Evolutionary conservation across 2,113 vertebrate species (phyloP).

Genomic region (Pelecanoides urinatrix): DNA sequence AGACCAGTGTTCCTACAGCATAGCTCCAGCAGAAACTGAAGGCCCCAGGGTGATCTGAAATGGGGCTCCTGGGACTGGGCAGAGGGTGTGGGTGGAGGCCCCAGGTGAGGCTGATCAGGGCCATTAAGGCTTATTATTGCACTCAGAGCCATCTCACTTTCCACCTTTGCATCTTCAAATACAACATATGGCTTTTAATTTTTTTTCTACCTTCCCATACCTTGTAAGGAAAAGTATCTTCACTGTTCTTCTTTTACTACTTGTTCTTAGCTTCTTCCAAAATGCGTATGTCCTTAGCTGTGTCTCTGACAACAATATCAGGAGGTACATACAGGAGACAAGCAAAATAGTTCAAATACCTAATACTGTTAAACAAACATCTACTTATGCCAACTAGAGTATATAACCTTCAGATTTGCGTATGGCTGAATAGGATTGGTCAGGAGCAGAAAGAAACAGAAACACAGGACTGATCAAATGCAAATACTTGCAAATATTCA

Average conservation of each 20-base stretch:
- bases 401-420: slow-evolving; percentile 2
- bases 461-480: slow-evolving; percentile 40
- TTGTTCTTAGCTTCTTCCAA: not conserved
- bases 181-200: not conserved
- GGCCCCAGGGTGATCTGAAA: not conserved
- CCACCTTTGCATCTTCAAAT: not conserved
- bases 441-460: slow-evolving; percentile 32
- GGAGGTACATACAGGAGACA: not conserved
- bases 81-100: not conserved
- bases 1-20: not conserved
- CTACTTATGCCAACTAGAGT: not conserved
- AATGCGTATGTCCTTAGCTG: not conserved
- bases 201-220: not conserved
- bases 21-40: not conserved
- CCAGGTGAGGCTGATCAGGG: not conserved
- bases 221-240: not conserved
- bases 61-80: not conserved
- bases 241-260: not conserved
- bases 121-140: not conserved
- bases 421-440: slow-evolving; percentile 12
- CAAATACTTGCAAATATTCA: slow-evolving; percentile 65
- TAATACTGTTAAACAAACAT: not conserved
- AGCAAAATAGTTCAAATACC: not conserved
- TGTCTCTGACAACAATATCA: not conserved
- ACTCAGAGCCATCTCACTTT: not conserved